These are phyloP conservation scores for Eublepharis macularius DNA, from an alignment of 2,113 vertebrate species.

Conservation along the genomic window DNA sequence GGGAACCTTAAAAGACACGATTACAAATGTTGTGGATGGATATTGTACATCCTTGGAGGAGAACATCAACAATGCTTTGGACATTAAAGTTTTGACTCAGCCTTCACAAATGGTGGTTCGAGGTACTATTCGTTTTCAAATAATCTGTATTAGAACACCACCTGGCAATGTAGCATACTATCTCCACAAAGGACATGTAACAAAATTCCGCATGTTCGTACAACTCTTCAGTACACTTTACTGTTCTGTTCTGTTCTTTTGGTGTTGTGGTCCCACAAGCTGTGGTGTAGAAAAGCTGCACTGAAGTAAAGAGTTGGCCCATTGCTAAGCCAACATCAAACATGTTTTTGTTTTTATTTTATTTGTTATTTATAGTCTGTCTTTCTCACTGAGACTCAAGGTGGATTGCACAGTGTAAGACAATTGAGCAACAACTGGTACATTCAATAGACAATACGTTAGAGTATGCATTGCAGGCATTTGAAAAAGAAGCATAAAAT, in stretches of 20 bases:
- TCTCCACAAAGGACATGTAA: not conserved
- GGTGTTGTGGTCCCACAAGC: not conserved
- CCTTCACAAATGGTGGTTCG: conserved; percentile 79
- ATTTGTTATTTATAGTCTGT: too few species aligned
- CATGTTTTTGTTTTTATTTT: too few species aligned
- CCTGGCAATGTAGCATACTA: conserved; percentile 18
- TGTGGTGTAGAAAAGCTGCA: not conserved
- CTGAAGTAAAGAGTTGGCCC: not conserved
- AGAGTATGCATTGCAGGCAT: too few species aligned
- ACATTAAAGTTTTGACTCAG: conserved; percentile 93
- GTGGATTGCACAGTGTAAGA: too few species aligned
- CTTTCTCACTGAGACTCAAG: too few species aligned
- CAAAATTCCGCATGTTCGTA: not conserved
- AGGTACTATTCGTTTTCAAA: conserved; percentile 75
- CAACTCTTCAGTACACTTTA: not conserved
- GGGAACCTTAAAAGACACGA: conserved; percentile 87
- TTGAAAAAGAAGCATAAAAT: too few species aligned
- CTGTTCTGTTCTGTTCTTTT: not conserved
- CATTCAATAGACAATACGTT: too few species aligned
- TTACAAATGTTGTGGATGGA: conserved; percentile 85
- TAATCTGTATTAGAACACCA: conserved; percentile 33
- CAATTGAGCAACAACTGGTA: too few species aligned
- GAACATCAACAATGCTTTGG: conserved; percentile 85
- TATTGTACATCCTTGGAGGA: conserved; percentile 86
- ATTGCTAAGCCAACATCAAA: not conserved